phyloP scores from a whole-genome alignment of 2,888 invertebrate genomes.

The Pteria penguin region DNA sequence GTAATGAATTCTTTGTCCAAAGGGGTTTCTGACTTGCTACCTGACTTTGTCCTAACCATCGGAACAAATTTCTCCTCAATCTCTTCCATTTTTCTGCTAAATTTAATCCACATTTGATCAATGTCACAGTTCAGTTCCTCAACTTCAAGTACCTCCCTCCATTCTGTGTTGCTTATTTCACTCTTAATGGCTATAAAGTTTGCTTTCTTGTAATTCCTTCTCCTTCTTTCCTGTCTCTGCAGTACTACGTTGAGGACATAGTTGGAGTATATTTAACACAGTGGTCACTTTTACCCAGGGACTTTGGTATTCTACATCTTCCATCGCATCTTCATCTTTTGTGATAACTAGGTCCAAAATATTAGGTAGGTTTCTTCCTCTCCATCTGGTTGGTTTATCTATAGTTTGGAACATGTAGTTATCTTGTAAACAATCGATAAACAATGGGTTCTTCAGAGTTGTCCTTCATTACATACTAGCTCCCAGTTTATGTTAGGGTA shows the following conservation, averaged over 20 bases:
- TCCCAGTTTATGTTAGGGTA: neutral
- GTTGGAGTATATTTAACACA: too few species aligned
- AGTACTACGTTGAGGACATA: neutral
- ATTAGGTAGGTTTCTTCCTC: constrained; percentile 16
- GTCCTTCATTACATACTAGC: neutral
- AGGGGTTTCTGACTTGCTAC: neutral
- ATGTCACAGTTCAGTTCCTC: neutral
- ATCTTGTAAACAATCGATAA: constrained; percentile 20
- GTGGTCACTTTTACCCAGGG: constrained; percentile 28
- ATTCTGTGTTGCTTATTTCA: neutral
- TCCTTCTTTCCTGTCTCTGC: neutral
- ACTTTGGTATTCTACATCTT: constrained; percentile 4
- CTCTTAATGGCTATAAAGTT: neutral
- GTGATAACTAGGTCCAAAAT: constrained; percentile 12
- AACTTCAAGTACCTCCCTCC: neutral
- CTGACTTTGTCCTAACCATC: neutral
- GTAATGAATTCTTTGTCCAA: constrained; percentile 6
- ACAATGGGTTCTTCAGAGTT: constrained; percentile 17
- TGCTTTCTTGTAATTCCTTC: neutral
- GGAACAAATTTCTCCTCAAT: constrained; percentile 2
- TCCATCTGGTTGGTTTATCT: constrained; percentile 33
- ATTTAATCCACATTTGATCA: neutral
- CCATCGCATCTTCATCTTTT: neutral
- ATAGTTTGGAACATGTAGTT: constrained; percentile 20
- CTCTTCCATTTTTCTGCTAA: neutral